These are phyloP conservation scores for Sebastes reedi DNA, from an alignment of 2,797 vertebrate genomes.

Conservation along the genomic window DNA sequence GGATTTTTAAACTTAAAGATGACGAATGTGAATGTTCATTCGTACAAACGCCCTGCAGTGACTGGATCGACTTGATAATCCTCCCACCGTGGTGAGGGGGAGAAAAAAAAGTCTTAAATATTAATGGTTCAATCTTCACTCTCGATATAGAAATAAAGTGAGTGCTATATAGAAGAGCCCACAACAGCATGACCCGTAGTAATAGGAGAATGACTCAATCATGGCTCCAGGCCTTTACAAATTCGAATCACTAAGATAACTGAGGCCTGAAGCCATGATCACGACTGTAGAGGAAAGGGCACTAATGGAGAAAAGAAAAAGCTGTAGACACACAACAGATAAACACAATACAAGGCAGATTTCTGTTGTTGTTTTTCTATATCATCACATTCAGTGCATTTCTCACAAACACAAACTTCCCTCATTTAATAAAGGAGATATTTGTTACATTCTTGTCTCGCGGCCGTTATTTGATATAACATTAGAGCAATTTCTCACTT, in stretches of 20 bases:
- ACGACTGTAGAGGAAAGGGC: background rate
- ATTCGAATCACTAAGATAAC: constrained; percentile 50
- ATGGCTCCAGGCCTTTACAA: constrained; percentile 34
- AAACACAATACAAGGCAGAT: constrained; percentile 21
- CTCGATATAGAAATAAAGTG: constrained; percentile 27
- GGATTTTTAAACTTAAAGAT: constrained; percentile 37
- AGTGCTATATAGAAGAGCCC: background rate
- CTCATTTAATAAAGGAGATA: constrained; percentile 33
- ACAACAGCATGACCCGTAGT: constrained; percentile 31
- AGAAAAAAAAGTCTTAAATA: constrained; percentile 25
- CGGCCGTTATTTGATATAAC: constrained; percentile 12
- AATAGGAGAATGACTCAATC: constrained; percentile 51
- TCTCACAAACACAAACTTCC: constrained; percentile 18
- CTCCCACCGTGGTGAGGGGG: background rate
- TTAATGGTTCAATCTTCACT: constrained; percentile 49
- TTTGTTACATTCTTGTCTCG: constrained; percentile 7
- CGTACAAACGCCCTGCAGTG: constrained; percentile 4
- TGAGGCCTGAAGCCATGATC: constrained; percentile 29
- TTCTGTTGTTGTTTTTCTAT: constrained; percentile 5
- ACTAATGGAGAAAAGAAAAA: background rate
- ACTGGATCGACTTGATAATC: constrained; percentile 21
- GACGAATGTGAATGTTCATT: constrained; percentile 28
- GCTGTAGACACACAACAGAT: constrained; percentile 5
- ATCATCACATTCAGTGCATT: background rate
- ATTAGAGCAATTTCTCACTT: constrained; percentile 40